These are phyloP conservation scores for Hydrozoanthus gracilis DNA, from an alignment of 92 coral and sea anemone genomes.

Conservation along the genomic window DNA sequence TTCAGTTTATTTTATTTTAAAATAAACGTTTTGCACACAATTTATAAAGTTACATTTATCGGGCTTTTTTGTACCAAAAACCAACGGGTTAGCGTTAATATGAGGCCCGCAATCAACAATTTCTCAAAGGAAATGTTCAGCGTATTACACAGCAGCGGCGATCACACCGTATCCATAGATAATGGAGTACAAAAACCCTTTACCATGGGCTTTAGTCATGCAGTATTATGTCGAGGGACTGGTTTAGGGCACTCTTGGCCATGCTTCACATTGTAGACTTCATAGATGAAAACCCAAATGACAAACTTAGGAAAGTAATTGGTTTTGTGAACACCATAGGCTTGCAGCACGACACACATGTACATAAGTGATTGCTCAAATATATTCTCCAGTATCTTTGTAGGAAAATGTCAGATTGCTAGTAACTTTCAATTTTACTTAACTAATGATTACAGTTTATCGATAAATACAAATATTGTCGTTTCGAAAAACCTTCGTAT, in stretches of 20 bases:
- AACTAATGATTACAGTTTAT: too few species aligned
- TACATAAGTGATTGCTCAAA: too few species aligned
- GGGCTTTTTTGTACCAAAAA: not conserved
- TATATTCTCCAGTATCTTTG: too few species aligned
- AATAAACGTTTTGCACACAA: too few species aligned
- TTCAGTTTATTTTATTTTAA: too few species aligned
- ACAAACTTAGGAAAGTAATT: slow-evolving; percentile 58
- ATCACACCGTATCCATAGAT: slow-evolving; percentile 37
- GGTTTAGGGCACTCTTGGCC: slow-evolving; percentile 67
- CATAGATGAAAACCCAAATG: slow-evolving; percentile 40
- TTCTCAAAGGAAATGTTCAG: too few species aligned
- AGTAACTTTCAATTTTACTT: too few species aligned
- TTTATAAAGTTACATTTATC: not conserved
- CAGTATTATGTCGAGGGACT: slow-evolving; percentile 36
- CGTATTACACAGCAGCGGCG: too few species aligned
- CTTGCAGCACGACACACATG: too few species aligned
- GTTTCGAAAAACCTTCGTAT: too few species aligned
- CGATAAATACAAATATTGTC: too few species aligned
- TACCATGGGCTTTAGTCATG: slow-evolving; percentile 83
- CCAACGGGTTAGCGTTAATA: not conserved
- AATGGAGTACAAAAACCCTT: slow-evolving; percentile 76
- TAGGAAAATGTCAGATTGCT: too few species aligned
- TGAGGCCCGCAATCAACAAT: not conserved
- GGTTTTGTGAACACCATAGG: slow-evolving; percentile 50
- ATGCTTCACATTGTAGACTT: slow-evolving; percentile 72